These are phyloP conservation scores for Coecobrya sp. DNA, from an alignment of 2,888 invertebrate species.

Conservation along the genomic window DNA sequence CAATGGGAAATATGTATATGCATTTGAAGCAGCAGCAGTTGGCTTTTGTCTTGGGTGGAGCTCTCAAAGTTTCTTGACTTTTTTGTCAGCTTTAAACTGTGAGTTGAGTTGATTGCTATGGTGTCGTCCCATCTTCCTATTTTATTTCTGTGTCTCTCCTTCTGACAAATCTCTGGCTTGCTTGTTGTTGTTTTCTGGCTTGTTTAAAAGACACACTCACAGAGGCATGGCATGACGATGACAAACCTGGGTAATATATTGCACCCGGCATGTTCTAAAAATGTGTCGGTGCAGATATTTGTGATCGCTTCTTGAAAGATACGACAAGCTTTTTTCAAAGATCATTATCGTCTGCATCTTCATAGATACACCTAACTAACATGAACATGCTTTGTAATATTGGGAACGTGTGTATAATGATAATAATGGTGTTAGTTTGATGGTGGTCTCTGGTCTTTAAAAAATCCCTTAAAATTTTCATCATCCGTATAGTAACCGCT, in stretches of 20 bases:
- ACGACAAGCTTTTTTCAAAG: constrained; percentile 11
- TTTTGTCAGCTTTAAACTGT: not conserved
- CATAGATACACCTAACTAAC: not conserved
- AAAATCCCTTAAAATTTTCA: constrained; percentile 13
- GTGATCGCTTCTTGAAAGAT: constrained; percentile 53
- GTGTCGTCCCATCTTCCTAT: constrained; percentile 15
- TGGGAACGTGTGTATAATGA: constrained; percentile 19
- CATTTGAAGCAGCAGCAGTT: constrained; percentile 33
- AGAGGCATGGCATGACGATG: constrained; percentile 60
- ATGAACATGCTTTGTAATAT: not conserved
- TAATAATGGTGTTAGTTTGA: constrained; percentile 32
- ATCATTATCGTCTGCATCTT: constrained; percentile 40
- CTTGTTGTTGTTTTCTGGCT: constrained; percentile 61
- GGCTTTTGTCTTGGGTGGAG: constrained; percentile 67
- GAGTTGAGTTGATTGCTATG: not conserved
- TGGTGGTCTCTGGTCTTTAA: constrained; percentile 28
- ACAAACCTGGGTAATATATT: constrained; percentile 75
- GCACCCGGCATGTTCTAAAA: constrained; percentile 45
- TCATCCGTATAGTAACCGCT: not conserved
- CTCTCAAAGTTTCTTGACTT: constrained; percentile 58
- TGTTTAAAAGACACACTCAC: constrained; percentile 48
- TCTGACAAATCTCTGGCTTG: constrained; percentile 44
- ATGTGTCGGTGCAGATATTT: constrained; percentile 23
- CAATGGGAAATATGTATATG: not conserved
- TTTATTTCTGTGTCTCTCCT: not conserved